Conservation (phyloP, 2,888 invertebrate genomes). For the Drosophila lutescens region DNA sequence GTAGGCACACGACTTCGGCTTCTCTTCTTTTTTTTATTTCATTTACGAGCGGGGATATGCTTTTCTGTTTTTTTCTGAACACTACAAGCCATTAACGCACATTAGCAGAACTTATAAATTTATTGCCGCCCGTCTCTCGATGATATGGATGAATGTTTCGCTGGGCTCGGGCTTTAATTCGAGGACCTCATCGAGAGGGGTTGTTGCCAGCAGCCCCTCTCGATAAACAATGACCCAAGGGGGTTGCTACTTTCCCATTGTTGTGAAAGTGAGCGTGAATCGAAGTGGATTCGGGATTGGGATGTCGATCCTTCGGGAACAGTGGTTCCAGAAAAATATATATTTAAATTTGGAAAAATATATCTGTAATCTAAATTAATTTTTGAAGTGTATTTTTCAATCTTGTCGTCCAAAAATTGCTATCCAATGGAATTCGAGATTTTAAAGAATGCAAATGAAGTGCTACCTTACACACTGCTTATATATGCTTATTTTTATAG, state of each 20-base stretch:
- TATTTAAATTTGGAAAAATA: no score
- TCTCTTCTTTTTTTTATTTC: conserved; percentile 3
- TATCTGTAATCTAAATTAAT: no score
- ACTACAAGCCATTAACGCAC: conserved; percentile 80
- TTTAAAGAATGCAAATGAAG: neutral
- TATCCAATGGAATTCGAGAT: no score
- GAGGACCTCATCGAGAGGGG: conserved; percentile 16
- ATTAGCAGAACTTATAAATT: conserved; percentile 77
- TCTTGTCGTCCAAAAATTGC: no score
- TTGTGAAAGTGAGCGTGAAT: conserved; percentile 70
- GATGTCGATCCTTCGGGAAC: neutral
- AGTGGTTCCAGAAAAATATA: conserved; percentile 2
- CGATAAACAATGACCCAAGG: conserved; percentile 21
- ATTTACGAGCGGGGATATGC: neutral
- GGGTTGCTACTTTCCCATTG: conserved; percentile 24
- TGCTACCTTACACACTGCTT: neutral
- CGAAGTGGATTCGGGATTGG: conserved; percentile 25
- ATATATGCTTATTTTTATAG: neutral
- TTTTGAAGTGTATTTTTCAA: no score
- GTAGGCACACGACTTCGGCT: conserved; percentile 46
- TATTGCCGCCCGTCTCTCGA: conserved; percentile 62
- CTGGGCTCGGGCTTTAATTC: conserved; percentile 10
- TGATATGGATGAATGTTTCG: conserved; percentile 28
- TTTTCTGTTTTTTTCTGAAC: conserved; percentile 3
- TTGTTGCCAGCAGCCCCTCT: neutral